These are phyloP conservation scores for Hippolais icterina DNA, from an alignment of 2,113 vertebrate species.

Conservation along the genomic window DNA sequence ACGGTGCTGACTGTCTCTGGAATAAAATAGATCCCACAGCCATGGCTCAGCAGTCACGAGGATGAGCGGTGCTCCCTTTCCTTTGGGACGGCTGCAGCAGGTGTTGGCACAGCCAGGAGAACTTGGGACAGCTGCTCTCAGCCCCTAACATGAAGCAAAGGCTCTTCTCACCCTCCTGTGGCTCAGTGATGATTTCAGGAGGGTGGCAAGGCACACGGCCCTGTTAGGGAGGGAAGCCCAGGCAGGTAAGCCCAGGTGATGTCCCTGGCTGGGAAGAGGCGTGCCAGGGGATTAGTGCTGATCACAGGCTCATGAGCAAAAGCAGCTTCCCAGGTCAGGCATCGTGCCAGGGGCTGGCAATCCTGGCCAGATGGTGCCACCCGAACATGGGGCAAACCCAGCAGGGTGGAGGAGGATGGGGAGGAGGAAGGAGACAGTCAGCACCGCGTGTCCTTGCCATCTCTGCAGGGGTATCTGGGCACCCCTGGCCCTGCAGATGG, in stretches of 20 bases:
- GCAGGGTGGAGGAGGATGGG: background rate
- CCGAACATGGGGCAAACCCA: background rate
- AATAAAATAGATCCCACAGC: background rate
- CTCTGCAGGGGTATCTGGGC: background rate
- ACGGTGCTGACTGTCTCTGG: background rate
- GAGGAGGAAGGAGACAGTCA: background rate
- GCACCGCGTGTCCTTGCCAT: rapidly evolving
- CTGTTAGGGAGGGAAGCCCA: background rate
- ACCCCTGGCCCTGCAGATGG: background rate
- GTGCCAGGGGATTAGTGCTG: background rate
- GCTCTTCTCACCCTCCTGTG: background rate
- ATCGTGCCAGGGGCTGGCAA: background rate
- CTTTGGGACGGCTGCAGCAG: background rate
- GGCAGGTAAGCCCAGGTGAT: background rate
- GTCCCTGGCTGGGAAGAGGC: background rate
- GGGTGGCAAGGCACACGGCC: background rate
- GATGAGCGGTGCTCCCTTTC: background rate
- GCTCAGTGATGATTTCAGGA: rapidly evolving
- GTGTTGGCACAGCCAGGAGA: background rate
- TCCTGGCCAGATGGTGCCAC: background rate
- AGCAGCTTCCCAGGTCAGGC: background rate
- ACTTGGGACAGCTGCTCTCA: background rate
- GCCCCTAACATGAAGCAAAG: background rate
- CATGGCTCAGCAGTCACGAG: background rate
- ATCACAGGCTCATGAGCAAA: background rate